Percentiles rank a stretch among this genome's conserved stretches.
These are phyloP conservation scores for Umimayanthus chanpuru DNA, from an alignment of 92 coral and sea anemone species.

Conservation along the genomic window DNA sequence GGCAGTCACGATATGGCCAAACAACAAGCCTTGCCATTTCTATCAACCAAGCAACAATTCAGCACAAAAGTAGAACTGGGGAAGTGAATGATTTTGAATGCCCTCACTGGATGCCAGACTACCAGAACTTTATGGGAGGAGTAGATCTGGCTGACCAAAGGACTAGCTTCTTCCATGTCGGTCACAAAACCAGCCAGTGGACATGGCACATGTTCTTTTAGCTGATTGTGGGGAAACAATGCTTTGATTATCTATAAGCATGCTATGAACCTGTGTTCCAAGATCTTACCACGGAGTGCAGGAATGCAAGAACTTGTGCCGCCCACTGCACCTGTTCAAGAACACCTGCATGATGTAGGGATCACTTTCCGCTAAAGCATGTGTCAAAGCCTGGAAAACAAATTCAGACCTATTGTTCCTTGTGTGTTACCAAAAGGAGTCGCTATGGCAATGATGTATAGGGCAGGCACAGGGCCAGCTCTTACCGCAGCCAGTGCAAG, in stretches of 20 bases:
- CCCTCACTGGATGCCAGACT: neutral
- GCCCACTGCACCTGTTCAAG: too few relatives aligned
- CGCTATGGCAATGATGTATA: neutral
- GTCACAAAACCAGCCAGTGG: too few relatives aligned
- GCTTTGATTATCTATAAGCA: neutral
- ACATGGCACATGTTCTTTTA: neutral
- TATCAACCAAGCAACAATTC: neutral
- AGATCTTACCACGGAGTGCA: too few relatives aligned
- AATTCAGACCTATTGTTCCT: neutral
- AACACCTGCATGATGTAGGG: too few relatives aligned
- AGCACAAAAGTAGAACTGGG: neutral
- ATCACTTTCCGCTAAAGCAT: too few relatives aligned
- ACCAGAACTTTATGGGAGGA: neutral
- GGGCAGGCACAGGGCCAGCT: too few relatives aligned
- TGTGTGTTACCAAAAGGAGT: neutral
- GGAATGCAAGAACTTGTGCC: too few relatives aligned
- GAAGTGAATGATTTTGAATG: neutral
- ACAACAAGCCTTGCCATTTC: slow-evolving; percentile 7
- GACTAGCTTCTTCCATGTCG: neutral
- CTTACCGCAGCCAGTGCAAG: too few relatives aligned
- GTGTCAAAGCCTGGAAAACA: neutral
- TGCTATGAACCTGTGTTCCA: neutral
- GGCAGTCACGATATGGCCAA: neutral
- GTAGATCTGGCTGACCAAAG: neutral
- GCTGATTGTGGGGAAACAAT: slow-evolving; percentile 6